Evolutionary conservation across 2,113 vertebrate species (phyloP).

Genomic region (Polyodon spathula): DNA sequence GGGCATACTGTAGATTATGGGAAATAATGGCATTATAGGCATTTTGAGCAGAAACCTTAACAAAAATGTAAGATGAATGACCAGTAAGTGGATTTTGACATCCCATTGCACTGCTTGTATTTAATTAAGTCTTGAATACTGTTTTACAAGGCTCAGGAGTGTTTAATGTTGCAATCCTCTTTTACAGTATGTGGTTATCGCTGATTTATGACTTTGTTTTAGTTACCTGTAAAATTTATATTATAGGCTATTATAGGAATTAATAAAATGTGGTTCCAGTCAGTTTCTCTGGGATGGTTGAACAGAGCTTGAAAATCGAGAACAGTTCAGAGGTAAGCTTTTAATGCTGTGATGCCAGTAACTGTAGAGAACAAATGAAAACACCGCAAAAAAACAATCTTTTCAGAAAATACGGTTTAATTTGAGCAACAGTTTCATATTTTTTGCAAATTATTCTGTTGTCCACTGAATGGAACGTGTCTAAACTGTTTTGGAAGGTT

Average conservation of each 20-base stretch:
- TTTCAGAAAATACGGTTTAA: too few species aligned
- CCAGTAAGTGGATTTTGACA: constrained; percentile 43
- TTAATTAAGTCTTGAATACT: neutral
- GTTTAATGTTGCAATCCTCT: constrained; percentile 9
- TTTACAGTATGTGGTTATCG: neutral
- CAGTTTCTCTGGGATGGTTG: neutral
- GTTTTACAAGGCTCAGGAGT: neutral
- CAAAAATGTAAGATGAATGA: constrained; percentile 18
- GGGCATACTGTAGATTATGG: constrained; percentile 22
- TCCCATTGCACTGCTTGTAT: constrained; percentile 18
- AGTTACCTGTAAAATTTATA: neutral
- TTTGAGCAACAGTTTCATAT: too few species aligned
- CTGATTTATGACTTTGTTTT: neutral
- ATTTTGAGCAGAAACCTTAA: constrained; percentile 9
- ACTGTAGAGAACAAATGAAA: too few species aligned
- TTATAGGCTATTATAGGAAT: neutral
- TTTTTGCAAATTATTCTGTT: neutral
- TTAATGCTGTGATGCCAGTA: too few species aligned
- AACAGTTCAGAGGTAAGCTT: too few species aligned
- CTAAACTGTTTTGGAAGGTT: constrained; percentile 3
- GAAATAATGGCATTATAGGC: constrained; percentile 38
- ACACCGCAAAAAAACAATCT: too few species aligned
- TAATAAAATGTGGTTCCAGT: neutral
- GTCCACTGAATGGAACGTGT: neutral
- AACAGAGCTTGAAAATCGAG: too few species aligned